Base-by-base conservation (phyloP, 2,797 vertebrate genomes). In the Miichthys miiuy region DNA sequence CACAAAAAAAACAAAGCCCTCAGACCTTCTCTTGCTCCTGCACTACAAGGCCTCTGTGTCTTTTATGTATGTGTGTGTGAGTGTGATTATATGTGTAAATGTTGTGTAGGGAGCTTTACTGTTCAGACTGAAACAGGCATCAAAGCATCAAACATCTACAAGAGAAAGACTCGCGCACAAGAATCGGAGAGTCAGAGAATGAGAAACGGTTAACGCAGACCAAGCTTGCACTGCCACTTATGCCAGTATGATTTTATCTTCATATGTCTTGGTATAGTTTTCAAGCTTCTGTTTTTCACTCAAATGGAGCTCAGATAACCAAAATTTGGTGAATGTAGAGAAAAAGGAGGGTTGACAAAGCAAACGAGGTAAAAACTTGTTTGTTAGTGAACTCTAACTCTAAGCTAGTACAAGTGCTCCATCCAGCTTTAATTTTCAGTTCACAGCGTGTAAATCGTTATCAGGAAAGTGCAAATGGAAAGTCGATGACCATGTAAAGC, bases 211-310 rank as follows among this genome's bases (percentile, higher is more conserved):
- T 71, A 87, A 81, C 54, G 78, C 81, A 82, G 68, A 92, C 88
- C 74, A 86, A 93, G 93, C 93, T 93, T 91, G 88, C 93, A 95
- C 95, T 95, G 95, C 95, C 95, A 95, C 87, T 86, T 77, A 81
- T 84, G 85, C 88, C 84, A 84, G 67, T 89, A 87, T 77, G 70
- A 91, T 87, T 80, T 88, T 56, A 85, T 87, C 60, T 74, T 75
- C 79, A 87, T 80, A 76, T 56, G 71, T 90, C 70, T 80, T 60
- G 20, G 52, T 78, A 54, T 82, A 16, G 66, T 80, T 48, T 55
- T 63, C 67, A 47, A 48, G 52, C 62, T 75, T 89, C 34, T 65
- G 75, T 87, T 82, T 84, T 72, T 80, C 72, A 75, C 52, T 74
- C 25, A 63, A 27, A 55, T 71, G 60, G 72, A 89, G 68, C 71